phyloP scores from a whole-genome alignment of 2,888 invertebrate genomes.

The Tetramorium bicarinatum region DNA sequence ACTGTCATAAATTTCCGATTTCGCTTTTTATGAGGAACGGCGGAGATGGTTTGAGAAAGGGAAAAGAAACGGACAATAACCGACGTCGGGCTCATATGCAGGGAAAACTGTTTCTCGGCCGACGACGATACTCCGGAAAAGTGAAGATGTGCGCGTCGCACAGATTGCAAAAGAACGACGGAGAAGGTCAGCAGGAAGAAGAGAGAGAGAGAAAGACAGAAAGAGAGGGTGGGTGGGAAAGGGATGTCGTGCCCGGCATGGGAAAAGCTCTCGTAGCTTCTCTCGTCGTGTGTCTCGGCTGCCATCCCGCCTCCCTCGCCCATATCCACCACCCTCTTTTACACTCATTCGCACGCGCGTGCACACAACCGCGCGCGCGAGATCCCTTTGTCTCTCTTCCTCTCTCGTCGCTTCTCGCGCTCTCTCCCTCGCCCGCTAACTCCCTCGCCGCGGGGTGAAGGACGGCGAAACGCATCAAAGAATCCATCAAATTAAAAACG shows the following conservation, averaged over 20 bases:
- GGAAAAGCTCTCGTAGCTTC: slow-evolving; percentile 72
- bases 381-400: slow-evolving; percentile 24
- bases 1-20: slow-evolving; percentile 1
- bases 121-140: slow-evolving; percentile 56
- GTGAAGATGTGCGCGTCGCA: slow-evolving; percentile 66
- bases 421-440: slow-evolving; percentile 43
- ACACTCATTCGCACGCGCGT: slow-evolving; percentile 53
- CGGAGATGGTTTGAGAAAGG: not conserved
- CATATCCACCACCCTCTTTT: slow-evolving; percentile 55
- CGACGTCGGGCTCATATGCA: slow-evolving; percentile 39
- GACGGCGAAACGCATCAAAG: slow-evolving; percentile 82
- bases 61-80: slow-evolving; percentile 50
- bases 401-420: slow-evolving; percentile 20
- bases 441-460: slow-evolving; percentile 65
- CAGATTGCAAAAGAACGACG: slow-evolving; percentile 70
- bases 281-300: slow-evolving; percentile 56
- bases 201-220: not conserved
- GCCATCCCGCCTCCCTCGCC: slow-evolving; percentile 42
- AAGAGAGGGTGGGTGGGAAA: slow-evolving; percentile 1
- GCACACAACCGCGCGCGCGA: slow-evolving; percentile 59
- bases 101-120: slow-evolving; percentile 64
- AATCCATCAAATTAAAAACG: slow-evolving; percentile 86
- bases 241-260: slow-evolving; percentile 68
- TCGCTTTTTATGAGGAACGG: not conserved
- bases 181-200: slow-evolving; percentile 33